phyloP scores from a whole-genome alignment of 2,888 invertebrate genomes.

The Oithona nana region DNA sequence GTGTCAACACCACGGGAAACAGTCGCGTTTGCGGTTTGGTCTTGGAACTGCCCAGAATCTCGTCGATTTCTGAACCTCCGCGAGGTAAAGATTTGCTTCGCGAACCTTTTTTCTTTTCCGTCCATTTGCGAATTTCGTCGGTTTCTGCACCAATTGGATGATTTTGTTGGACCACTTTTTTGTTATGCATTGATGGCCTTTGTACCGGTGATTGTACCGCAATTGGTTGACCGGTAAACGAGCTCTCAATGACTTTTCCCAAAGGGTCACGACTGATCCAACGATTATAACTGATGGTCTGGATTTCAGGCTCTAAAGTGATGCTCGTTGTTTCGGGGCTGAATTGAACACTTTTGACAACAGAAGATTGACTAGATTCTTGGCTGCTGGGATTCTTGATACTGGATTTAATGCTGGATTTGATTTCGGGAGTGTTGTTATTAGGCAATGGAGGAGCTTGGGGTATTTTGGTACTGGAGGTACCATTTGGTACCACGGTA shows the following conservation, averaged over 20 bases:
- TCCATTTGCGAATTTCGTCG: slow-evolving; percentile 8
- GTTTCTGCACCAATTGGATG: neutral
- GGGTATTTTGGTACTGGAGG: neutral
- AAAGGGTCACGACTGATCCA: neutral
- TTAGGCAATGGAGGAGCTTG: neutral
- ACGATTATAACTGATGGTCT: slow-evolving; percentile 2
- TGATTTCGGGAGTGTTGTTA: neutral
- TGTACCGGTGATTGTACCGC: neutral
- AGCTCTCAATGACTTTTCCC: slow-evolving; percentile 3
- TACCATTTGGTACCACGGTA: neutral
- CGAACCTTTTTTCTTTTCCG: slow-evolving; percentile 6
- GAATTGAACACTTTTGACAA: neutral
- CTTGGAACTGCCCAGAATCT: slow-evolving; percentile 10
- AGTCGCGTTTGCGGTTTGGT: slow-evolving; percentile 2
- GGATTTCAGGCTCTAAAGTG: neutral
- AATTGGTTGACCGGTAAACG: slow-evolving; percentile 13
- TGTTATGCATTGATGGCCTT: neutral
- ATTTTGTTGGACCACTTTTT: neutral
- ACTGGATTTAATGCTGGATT: neutral
- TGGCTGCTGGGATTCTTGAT: neutral
- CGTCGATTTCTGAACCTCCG: slow-evolving; percentile 8
- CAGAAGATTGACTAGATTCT: neutral
- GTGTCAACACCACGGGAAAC: neutral
- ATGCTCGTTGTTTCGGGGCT: neutral
- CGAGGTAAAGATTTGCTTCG: slow-evolving; percentile 1